These are phyloP conservation scores for Cynocephalus volans DNA, from an alignment of 2,113 vertebrate species.

Conservation along the genomic window DNA sequence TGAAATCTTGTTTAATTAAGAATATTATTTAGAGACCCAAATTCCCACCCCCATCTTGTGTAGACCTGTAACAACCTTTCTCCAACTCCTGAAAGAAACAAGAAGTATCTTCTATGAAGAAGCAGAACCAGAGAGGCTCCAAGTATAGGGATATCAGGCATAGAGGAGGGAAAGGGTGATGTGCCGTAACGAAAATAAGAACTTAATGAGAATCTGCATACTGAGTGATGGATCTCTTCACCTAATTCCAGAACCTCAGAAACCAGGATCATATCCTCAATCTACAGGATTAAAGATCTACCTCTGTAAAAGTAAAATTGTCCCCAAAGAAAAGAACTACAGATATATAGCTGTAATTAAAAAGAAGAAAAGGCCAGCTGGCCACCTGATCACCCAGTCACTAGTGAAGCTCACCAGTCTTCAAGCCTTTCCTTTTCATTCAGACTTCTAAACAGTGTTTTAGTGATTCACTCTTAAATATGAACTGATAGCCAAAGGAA, in stretches of 20 bases:
- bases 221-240: not conserved
- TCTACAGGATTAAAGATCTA: not conserved
- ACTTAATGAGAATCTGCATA: not conserved
- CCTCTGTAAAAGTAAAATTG: not conserved
- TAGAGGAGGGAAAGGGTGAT: not conserved
- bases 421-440: not conserved
- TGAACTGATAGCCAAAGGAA: not conserved
- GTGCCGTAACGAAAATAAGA: not conserved
- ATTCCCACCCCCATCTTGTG: not conserved
- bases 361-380: not conserved
- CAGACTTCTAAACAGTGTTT: not conserved
- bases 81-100: not conserved
- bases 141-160: not conserved
- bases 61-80: not conserved
- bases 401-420: not conserved
- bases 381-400: not conserved
- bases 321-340: not conserved
- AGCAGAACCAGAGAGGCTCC: not conserved
- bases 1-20: constrained; percentile 9
- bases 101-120: not conserved
- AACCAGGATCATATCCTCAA: not conserved
- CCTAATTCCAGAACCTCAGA: not conserved
- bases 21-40: not conserved
- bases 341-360: not conserved
- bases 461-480: not conserved